Percentiles rank a stretch among this genome's conserved stretches.
phyloP scores from a whole-genome alignment of 2,888 invertebrate genomes.

The Acronicta leporina region DNA sequence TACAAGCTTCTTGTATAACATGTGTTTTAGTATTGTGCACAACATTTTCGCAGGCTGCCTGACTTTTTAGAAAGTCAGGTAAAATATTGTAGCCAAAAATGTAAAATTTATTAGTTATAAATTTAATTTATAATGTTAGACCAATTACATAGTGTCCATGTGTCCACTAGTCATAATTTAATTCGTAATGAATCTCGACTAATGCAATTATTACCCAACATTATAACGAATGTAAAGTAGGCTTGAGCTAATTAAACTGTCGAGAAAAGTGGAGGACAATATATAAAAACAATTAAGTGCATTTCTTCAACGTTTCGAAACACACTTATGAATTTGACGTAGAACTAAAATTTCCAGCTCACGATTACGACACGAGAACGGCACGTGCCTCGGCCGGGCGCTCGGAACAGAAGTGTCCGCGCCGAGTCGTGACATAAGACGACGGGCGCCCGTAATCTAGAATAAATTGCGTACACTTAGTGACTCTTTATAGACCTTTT shows the following conservation, averaged over 20 bases:
- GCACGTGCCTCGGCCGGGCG: slow-evolving; percentile 70
- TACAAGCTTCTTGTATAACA: background rate
- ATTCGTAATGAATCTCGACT: slow-evolving; percentile 18
- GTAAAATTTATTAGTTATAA: background rate
- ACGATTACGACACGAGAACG: slow-evolving; percentile 64
- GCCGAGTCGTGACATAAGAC: slow-evolving; percentile 83
- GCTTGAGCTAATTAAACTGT: slow-evolving; percentile 8
- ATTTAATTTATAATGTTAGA: background rate
- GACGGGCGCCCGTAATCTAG: slow-evolving; percentile 80
- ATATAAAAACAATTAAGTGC: slow-evolving; percentile 20
- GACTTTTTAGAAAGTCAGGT: slow-evolving; percentile 37
- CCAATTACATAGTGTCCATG: background rate
- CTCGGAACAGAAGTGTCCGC: slow-evolving; percentile 83
- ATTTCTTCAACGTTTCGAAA: slow-evolving; percentile 26
- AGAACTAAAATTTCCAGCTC: slow-evolving; percentile 29
- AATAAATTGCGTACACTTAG: slow-evolving; percentile 87
- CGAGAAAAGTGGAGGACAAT: slow-evolving; percentile 1
- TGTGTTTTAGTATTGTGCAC: background rate
- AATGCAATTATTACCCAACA: slow-evolving; percentile 14
- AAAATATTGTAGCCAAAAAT: slow-evolving; percentile 3
- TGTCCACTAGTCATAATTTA: slow-evolving; percentile 17
- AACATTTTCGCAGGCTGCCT: slow-evolving; percentile 31
- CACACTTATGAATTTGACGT: slow-evolving; percentile 22
- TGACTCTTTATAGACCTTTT: slow-evolving; percentile 88
- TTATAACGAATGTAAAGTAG: slow-evolving; percentile 13